Percentiles rank a stretch among this genome's conserved stretches.
phyloP scores from a whole-genome alignment of 23 tunicate species.

The Phallusia fumigata region DNA sequence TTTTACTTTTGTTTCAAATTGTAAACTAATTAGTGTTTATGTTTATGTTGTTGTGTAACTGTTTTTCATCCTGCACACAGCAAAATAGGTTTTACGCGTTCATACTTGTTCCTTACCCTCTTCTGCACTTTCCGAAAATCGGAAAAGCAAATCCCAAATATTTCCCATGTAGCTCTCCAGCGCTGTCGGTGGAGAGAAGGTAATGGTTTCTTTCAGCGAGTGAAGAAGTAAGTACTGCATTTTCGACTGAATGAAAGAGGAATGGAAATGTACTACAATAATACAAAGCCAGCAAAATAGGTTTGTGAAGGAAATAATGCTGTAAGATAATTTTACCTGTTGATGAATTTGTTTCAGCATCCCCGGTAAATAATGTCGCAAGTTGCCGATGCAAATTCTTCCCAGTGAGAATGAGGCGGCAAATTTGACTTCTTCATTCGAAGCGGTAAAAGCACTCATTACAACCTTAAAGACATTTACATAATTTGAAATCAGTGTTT shows the following conservation, averaged over 20 bases:
- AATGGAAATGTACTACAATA: too few relatives aligned
- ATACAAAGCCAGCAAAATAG: too few relatives aligned
- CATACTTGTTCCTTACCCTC: constrained; percentile 47
- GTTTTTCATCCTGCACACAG: too few relatives aligned
- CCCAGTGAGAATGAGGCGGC: constrained; percentile 96
- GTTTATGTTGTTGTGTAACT: too few relatives aligned
- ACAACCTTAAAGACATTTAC: constrained; percentile 46
- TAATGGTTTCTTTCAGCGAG: constrained; percentile 87
- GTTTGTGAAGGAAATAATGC: too few relatives aligned
- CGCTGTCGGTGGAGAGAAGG: constrained; percentile 33
- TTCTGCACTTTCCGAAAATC: constrained; percentile 78
- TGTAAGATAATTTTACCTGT: constrained; percentile 33
- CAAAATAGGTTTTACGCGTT: too few relatives aligned
- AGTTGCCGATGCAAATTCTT: constrained; percentile 84
- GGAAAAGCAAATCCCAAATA: constrained; percentile 78
- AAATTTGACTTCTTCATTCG: constrained; percentile 92
- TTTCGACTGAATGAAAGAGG: constrained; percentile 37
- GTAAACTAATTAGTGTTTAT: too few relatives aligned
- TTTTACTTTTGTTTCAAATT: not conserved
- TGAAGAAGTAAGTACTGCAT: constrained; percentile 83
- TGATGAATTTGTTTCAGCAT: constrained; percentile 63
- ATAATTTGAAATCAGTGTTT: too few relatives aligned
- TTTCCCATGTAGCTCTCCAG: constrained; percentile 74
- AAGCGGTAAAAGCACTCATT: constrained; percentile 69
- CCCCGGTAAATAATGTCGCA: constrained; percentile 82